These are phyloP conservation scores for Forbesichthys agassizii DNA, from an alignment of 2,113 vertebrate genomes.

Conservation along the genomic window DNA sequence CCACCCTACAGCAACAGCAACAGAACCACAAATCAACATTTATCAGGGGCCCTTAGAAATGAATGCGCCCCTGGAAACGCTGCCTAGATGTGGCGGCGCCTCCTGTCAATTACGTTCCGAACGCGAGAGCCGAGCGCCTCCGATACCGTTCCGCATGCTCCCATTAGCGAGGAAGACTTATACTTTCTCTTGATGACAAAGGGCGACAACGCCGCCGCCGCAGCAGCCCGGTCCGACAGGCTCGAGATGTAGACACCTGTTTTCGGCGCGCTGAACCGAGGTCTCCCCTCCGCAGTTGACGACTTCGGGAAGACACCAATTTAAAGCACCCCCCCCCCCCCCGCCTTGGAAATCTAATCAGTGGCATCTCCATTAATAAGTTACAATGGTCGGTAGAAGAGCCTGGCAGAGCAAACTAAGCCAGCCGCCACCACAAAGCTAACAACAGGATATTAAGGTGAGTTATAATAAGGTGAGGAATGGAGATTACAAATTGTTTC, in stretches of 20 bases:
- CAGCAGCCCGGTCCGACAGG: constrained; percentile 8
- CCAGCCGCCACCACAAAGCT: no score
- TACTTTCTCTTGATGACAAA: constrained; percentile 12
- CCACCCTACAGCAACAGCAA: constrained; percentile 24
- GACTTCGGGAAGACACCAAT: background rate
- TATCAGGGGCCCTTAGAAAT: constrained; percentile 36
- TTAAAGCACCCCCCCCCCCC: background rate
- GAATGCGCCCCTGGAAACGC: constrained; percentile 35
- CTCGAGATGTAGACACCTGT: constrained; percentile 5
- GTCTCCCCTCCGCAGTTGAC: background rate
- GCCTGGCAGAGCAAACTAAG: no score
- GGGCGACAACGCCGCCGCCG: constrained; percentile 5
- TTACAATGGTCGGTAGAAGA: no score
- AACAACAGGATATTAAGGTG: no score
- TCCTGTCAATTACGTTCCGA: constrained; percentile 49
- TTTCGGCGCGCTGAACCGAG: constrained; percentile 14
- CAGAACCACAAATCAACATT: constrained; percentile 50
- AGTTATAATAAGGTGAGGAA: no score
- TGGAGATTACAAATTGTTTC: no score
- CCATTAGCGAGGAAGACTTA: constrained; percentile 46
- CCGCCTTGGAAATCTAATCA: no score
- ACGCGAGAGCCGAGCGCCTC: constrained; percentile 28
- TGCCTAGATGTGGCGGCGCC: constrained; percentile 14
- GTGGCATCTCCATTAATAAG: no score
- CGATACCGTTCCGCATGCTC: constrained; percentile 44